Base-by-base conservation (phyloP, 2,888 invertebrate genomes). In the Adelognathus sp. region DNA sequence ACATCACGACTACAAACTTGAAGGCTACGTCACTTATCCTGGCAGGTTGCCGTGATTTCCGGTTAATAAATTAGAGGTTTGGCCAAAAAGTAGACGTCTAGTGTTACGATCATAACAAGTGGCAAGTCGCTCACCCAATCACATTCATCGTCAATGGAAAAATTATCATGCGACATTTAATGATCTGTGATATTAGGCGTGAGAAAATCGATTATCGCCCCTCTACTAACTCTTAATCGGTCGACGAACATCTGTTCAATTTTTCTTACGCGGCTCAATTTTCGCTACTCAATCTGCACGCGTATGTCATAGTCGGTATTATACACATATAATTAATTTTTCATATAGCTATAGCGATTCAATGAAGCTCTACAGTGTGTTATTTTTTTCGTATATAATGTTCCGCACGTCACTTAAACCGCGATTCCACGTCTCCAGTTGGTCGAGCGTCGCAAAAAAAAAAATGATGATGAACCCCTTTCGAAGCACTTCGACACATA, bases 271-370 rank as follows among this genome's bases (percentile, higher is more conserved):
- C 21, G 11, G 18, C 11, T 21, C 11, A 21, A 14, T 41, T 41
- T 11, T n/a, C 4, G 36, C 9, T 3, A 36, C 1, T 50, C 36
- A 31, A 2, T 44, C 24, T 6, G 52, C 36, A 36, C 24, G 6
- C 33, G n/a, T 36, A 29, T 46, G 16, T 44, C 29, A 44, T 29
- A 14, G 9, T 61, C 24, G 27, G 29, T 27, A 16, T 29, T 16
- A 61, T 16, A 16, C 27, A 46, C 21, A 46, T 21, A 46, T 18
- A 21, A 21, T 46, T 44, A 41, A 29, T 16, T n/a, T 61, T 50
- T 14, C 29, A 29, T 56, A 76, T n/a, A 39, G 39, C 72, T 39
- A 14, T 14, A 73, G 44, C 64, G 41, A 50, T 74, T 46, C 52
- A 52, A 54, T 31, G 52, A 69, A 74, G 69, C 58, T 50, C 56